Base-by-base conservation (phyloP, 2,888 invertebrate species). In the Cryptocephalus primarius region DNA sequence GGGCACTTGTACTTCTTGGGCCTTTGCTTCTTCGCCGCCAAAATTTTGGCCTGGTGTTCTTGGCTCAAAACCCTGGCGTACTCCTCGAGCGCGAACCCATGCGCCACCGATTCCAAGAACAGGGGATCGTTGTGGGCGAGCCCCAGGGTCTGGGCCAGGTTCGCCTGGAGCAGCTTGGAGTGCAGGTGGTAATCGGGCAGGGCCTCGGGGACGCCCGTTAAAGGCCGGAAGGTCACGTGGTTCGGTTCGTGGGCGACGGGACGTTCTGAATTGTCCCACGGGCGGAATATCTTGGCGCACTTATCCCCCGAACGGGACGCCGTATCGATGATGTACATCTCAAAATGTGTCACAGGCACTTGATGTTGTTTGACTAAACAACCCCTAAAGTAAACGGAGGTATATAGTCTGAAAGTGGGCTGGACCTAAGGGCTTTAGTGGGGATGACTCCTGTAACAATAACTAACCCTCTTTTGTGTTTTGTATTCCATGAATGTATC, bases 1-100 rank as follows among this genome's bases (percentile, higher is more conserved):
- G 88, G 85, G 61, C 95, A 94, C 56, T 88, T 83, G 69, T 93
- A 94, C 63, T 90, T 90, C 69, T 91, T 90, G 1, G 93, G 92
- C 1, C 91, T 75, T 57, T 88, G 82, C 60, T 90, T 88, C 54
- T 83, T 75, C 0, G 81, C 73, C 58, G 79, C 82, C 4, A 82
- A 56, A 1, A 81, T 68, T 61, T 83, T 83, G 0, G 79, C 73
- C 60, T 83, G 83, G 50, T 82, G 83, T 59, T 84, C 84, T 67
- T 84, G 83, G 34, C 78, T 80, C 42, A 84, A 65, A 42, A 84
- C 80, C 51, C 84, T 75, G 0, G 80, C 80, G 61, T 83, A 84
- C 62, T 84, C 84, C 55, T 84, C 83, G 74, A 83, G 75, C 0
- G 82, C 76, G 58, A 79, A 67, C 10, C 68, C 66, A 41, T 68